Percentiles rank a stretch among this genome's conserved stretches.
Evolutionary conservation across 2,113 vertebrate genomes (phyloP).

Genomic region (Genyomyrus donnyi): DNA sequence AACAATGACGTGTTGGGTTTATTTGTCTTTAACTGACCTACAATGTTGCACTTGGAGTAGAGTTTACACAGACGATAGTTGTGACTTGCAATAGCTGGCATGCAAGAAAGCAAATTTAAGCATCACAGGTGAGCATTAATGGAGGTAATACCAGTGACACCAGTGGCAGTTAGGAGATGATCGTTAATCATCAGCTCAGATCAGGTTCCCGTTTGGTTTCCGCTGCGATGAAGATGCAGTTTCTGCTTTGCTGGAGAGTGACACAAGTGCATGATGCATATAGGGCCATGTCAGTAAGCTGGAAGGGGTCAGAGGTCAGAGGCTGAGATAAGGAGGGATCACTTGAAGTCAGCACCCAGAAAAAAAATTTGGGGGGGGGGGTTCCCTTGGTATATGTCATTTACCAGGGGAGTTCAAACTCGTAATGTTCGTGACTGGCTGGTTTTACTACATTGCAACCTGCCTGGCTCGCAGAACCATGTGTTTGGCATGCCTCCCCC

Average conservation of each 20-base stretch:
- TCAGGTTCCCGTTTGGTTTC: background rate
- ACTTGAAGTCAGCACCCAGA: too few relatives aligned
- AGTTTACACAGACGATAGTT: background rate
- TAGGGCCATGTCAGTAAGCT: background rate
- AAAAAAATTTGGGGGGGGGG: background rate
- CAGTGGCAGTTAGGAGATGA: background rate
- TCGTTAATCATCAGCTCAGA: background rate
- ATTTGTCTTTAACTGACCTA: background rate
- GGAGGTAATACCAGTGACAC: background rate
- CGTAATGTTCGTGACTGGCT: background rate
- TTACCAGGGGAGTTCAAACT: background rate
- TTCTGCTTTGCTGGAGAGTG: background rate
- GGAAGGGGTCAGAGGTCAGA: background rate
- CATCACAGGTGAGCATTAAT: background rate
- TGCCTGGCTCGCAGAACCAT: background rate
- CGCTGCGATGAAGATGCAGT: background rate
- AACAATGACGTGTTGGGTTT: background rate
- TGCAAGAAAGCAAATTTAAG: background rate
- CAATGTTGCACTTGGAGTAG: background rate
- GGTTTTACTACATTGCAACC: background rate
- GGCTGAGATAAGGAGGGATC: background rate
- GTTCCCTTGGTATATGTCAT: too few relatives aligned
- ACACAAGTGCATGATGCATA: background rate
- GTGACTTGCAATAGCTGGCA: background rate
- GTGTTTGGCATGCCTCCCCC: background rate